Conservation (phyloP, 1,140 invertebrate species). For the Drosophila parvula region DNA sequence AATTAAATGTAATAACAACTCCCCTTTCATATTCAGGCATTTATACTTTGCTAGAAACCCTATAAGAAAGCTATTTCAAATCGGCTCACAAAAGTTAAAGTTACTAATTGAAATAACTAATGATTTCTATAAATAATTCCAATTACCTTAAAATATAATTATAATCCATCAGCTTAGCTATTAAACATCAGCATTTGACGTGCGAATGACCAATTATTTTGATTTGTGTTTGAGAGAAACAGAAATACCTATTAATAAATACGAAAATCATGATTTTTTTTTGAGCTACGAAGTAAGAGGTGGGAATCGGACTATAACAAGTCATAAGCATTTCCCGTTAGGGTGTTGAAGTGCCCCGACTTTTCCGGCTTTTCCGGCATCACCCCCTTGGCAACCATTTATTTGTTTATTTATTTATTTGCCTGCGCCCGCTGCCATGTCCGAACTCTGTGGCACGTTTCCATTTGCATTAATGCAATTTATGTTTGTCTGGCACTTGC, state of each 20-base stretch:
- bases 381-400: constrained; percentile 14
- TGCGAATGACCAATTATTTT: constrained; percentile 5
- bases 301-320: too few relatives aligned
- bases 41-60: too few relatives aligned
- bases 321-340: constrained; percentile 5
- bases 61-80: neutral
- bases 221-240: neutral
- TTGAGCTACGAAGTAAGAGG: too few relatives aligned
- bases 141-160: neutral
- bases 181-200: neutral
- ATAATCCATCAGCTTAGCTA: neutral
- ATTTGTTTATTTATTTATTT: constrained; percentile 37
- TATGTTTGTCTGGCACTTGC: constrained; percentile 66
- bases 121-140: neutral
- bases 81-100: neutral
- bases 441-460: constrained; percentile 36
- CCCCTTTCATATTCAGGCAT: too few relatives aligned
- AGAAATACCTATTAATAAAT: neutral
- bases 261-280: neutral
- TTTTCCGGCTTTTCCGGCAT: constrained; percentile 36
- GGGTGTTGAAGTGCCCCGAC: constrained; percentile 28
- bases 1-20: too few relatives aligned
- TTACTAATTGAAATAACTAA: neutral
- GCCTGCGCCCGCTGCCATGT: constrained; percentile 4
- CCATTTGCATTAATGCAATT: constrained; percentile 67